Percentiles rank a stretch among this genome's conserved stretches.
Evolutionary conservation across 1,140 invertebrate genomes (phyloP).

Genomic region (Brachionus koreanus): DNA sequence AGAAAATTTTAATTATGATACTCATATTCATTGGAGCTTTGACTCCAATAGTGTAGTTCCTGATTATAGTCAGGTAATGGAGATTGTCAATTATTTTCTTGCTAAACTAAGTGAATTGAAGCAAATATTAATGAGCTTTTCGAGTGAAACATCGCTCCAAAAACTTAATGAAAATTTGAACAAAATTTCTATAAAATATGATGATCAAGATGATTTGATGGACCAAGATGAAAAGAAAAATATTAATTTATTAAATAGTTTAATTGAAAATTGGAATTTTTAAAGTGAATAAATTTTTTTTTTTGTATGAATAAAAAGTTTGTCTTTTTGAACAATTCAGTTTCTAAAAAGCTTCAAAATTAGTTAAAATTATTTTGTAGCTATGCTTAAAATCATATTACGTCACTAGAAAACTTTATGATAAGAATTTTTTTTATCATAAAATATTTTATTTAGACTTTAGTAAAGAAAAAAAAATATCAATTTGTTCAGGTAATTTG

Average conservation of each 20-base stretch:
- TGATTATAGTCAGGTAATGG: not conserved
- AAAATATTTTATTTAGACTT: not conserved
- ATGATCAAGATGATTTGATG: not conserved
- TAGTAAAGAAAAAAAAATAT: not conserved
- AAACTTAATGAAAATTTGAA: constrained; percentile 20
- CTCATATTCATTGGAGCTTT: constrained; percentile 14
- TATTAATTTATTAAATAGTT: constrained; percentile 29
- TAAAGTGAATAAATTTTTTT: not conserved
- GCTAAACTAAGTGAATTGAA: not conserved
- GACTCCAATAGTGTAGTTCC: not conserved
- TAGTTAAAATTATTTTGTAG: too few species aligned
- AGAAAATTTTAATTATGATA: constrained; percentile 22
- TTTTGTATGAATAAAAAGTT: too few species aligned
- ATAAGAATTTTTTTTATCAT: not conserved
- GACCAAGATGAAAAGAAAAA: not conserved
- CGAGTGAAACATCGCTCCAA: not conserved
- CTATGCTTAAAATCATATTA: too few species aligned
- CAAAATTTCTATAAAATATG: not conserved
- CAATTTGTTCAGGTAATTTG: too few species aligned
- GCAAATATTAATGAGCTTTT: constrained; percentile 2
- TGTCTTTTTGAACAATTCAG: not conserved
- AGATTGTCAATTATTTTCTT: not conserved
- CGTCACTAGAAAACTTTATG: not conserved
- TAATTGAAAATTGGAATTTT: constrained; percentile 39
- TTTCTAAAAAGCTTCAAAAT: too few species aligned